phyloP scores from a whole-genome alignment of 2,797 vertebrate species.

The Protonibea diacanthus region DNA sequence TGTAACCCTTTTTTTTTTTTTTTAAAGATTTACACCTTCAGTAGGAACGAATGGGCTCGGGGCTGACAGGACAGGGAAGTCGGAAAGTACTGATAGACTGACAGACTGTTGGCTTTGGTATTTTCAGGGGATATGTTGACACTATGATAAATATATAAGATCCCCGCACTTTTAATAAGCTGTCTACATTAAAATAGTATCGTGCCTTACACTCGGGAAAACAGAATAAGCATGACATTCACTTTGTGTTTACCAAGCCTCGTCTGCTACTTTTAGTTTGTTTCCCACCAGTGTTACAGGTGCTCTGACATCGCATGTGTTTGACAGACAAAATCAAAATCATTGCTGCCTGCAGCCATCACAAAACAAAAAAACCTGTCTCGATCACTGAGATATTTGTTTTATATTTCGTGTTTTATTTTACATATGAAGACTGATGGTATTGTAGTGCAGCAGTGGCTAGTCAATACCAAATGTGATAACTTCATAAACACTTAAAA shows the following conservation, averaged over 20 bases:
- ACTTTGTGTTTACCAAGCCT: slow-evolving; percentile 6
- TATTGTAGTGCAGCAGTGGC: neutral
- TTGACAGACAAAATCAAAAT: neutral
- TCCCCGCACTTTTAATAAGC: neutral
- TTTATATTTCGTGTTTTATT: neutral
- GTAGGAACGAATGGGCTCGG: neutral
- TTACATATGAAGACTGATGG: neutral
- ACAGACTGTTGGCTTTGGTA: slow-evolving; percentile 1
- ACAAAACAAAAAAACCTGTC: neutral
- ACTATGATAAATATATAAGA: neutral
- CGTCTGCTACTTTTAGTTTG: neutral
- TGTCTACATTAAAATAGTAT: neutral
- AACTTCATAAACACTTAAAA: neutral
- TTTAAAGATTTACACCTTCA: slow-evolving; percentile 1
- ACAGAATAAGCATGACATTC: neutral
- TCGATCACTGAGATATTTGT: neutral
- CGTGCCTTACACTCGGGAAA: neutral
- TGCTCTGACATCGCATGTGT: no score
- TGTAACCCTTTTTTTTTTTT: neutral
- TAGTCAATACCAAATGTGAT: neutral
- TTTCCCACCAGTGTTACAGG: neutral
- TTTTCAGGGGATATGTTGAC: slow-evolving; percentile 5
- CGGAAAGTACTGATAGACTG: neutral
- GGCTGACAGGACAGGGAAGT: neutral
- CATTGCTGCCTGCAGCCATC: neutral